Percentiles rank a stretch among this genome's conserved stretches.
phyloP scores from a whole-genome alignment of 2,113 vertebrate genomes.

The Oncorhynchus masou region DNA sequence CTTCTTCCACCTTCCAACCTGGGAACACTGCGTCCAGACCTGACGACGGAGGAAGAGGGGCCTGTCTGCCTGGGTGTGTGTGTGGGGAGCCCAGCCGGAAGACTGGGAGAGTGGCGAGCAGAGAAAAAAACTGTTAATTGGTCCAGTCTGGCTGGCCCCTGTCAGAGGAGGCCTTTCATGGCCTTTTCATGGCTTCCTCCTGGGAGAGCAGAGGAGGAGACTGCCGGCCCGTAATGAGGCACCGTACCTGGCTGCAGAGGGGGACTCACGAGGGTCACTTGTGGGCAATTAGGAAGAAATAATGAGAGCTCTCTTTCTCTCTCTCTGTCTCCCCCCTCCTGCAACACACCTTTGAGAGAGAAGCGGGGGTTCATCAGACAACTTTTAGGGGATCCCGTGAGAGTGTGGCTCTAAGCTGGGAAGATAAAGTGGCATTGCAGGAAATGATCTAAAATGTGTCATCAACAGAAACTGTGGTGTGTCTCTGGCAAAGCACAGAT shows the following conservation, averaged over 20 bases:
- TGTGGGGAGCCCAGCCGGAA: constrained; percentile 56
- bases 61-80: background rate
- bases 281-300: constrained; percentile 75
- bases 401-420: constrained; percentile 34
- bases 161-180: constrained; percentile 72
- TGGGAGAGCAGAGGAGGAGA: constrained; percentile 58
- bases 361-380: constrained; percentile 49
- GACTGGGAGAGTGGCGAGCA: constrained; percentile 51
- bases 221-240: constrained; percentile 68
- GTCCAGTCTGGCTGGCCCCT: constrained; percentile 66
- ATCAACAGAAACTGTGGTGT: background rate
- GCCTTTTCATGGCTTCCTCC: constrained; percentile 71
- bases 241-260: constrained; percentile 63
- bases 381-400: constrained; percentile 53
- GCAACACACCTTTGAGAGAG: constrained; percentile 20
- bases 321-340: background rate
- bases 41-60: constrained; percentile 42
- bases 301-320: constrained; percentile 65
- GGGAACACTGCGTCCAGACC: constrained; percentile 38
- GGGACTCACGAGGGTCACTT: constrained; percentile 68
- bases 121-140: constrained; percentile 68
- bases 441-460: constrained; percentile 17
- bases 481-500: too few relatives aligned
- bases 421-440: constrained; percentile 28
- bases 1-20: too few relatives aligned